Conservation (phyloP, 2,888 invertebrate genomes). For the Microctonus brassicae region DNA sequence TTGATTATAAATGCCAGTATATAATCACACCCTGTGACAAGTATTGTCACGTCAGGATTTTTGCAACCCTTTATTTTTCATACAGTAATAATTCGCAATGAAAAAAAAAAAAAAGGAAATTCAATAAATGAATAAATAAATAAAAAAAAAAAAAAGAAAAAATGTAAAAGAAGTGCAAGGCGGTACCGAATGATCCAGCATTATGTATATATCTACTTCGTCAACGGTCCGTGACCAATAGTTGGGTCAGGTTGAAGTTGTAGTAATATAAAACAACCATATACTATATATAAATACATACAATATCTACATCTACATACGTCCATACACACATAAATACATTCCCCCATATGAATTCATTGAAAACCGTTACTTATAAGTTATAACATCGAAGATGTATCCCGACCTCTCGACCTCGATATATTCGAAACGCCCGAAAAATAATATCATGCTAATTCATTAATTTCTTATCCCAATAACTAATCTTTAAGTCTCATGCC, state of each 20-base stretch:
- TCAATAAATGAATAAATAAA: slow-evolving; percentile 14
- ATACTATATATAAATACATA: too few relatives aligned
- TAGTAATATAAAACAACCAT: neutral
- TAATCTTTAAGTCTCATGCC: neutral
- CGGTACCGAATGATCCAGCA: slow-evolving; percentile 30
- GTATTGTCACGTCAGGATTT: too few relatives aligned
- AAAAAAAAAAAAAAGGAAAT: slow-evolving; percentile 14
- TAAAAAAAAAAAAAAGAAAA: slow-evolving; percentile 21
- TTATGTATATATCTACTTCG: slow-evolving; percentile 43
- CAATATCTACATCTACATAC: too few relatives aligned
- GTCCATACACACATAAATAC: slow-evolving; percentile 8
- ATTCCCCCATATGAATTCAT: slow-evolving; percentile 42
- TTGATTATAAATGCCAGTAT: too few relatives aligned
- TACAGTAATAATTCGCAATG: slow-evolving; percentile 8
- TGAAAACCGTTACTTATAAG: slow-evolving; percentile 52
- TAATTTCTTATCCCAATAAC: neutral
- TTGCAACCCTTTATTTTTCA: neutral
- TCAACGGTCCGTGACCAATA: slow-evolving; percentile 46
- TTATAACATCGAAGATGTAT: slow-evolving; percentile 38
- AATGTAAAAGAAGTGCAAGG: slow-evolving; percentile 27
- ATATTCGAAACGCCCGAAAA: slow-evolving; percentile 36
- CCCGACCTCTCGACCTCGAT: slow-evolving; percentile 52
- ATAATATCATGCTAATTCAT: slow-evolving; percentile 33
- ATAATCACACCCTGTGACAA: too few relatives aligned
- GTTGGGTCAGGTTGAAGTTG: slow-evolving; percentile 36